Percentiles rank a stretch among this genome's conserved stretches.
These are phyloP conservation scores for Aplysina aerophoba DNA, from an alignment of 37 sponge, comb jelly and placozoan genomes.

Conservation along the genomic window DNA sequence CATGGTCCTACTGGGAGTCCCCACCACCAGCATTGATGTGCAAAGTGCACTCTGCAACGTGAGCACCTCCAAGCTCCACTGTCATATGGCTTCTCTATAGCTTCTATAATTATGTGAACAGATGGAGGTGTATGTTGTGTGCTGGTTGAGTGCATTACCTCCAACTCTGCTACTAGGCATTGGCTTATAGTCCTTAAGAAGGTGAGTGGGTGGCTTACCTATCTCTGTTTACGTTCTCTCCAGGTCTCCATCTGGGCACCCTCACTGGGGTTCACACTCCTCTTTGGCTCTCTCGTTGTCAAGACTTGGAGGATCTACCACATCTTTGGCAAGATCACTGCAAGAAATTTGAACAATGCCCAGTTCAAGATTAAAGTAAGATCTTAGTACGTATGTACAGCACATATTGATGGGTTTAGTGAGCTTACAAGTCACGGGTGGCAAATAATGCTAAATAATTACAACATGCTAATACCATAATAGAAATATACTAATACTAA, in stretches of 20 bases:
- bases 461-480: too few species aligned
- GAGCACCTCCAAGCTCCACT: not conserved
- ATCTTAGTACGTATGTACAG: too few species aligned
- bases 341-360: not conserved
- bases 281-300: not conserved
- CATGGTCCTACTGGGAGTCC: not conserved
- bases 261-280: not conserved
- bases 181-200: too few species aligned
- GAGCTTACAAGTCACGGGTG: too few species aligned
- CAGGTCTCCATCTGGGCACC: not conserved
- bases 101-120: not conserved
- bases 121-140: too few species aligned
- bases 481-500: too few species aligned
- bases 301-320: slow-evolving; percentile 1
- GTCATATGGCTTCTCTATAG: too few species aligned
- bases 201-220: too few species aligned
- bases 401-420: too few species aligned
- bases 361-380: too few species aligned
- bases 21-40: not conserved
- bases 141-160: not conserved
- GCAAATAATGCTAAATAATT: too few species aligned
- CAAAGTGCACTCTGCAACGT: slow-evolving; percentile 7
- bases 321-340: not conserved
- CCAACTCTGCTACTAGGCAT: too few species aligned
- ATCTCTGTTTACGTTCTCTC: not conserved